A percentile compares a stretch with the other conserved stretches of the same genome.
Evolutionary conservation across 1,140 invertebrate genomes (phyloP).

Genomic region (Sycophila sp.): DNA sequence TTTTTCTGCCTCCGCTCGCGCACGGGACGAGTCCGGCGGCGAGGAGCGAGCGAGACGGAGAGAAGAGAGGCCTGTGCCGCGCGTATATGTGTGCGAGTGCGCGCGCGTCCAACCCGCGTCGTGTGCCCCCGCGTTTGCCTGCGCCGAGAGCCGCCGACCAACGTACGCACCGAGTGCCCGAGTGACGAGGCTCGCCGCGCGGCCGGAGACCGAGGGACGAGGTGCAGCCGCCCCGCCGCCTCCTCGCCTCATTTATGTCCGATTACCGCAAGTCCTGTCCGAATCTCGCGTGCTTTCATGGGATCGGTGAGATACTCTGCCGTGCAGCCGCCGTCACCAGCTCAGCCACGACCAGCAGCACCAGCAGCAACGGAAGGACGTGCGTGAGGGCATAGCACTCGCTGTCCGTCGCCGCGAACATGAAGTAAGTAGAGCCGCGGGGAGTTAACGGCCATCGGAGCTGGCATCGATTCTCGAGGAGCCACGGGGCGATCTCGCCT

Average conservation of each 20-base stretch:
- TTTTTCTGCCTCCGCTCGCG: neutral
- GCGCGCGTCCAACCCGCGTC: neutral
- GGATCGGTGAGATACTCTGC: slow-evolving; percentile 62
- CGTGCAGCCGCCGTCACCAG: slow-evolving; percentile 31
- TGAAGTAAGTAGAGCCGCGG: slow-evolving; percentile 67
- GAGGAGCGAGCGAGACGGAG: neutral
- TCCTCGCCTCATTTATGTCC: slow-evolving; percentile 55
- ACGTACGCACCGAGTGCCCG: neutral
- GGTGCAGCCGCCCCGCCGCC: neutral
- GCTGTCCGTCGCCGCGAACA: slow-evolving; percentile 59
- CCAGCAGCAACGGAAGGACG: neutral
- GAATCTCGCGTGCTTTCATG: slow-evolving; percentile 65
- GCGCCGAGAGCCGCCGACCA: neutral
- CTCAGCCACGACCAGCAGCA: neutral
- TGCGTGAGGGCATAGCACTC: slow-evolving; percentile 63
- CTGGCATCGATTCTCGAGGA: neutral
- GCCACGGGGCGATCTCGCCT: neutral
- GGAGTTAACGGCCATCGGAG: too few species aligned
- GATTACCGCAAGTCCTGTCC: slow-evolving; percentile 62
- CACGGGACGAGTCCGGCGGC: neutral
- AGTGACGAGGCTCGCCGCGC: neutral
- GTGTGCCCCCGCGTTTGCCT: neutral
- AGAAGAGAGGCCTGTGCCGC: neutral
- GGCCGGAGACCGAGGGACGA: neutral
- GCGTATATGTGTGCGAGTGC: neutral